Evolutionary conservation across 2,113 vertebrate species (phyloP).

Genomic region (Euleptes europaea): DNA sequence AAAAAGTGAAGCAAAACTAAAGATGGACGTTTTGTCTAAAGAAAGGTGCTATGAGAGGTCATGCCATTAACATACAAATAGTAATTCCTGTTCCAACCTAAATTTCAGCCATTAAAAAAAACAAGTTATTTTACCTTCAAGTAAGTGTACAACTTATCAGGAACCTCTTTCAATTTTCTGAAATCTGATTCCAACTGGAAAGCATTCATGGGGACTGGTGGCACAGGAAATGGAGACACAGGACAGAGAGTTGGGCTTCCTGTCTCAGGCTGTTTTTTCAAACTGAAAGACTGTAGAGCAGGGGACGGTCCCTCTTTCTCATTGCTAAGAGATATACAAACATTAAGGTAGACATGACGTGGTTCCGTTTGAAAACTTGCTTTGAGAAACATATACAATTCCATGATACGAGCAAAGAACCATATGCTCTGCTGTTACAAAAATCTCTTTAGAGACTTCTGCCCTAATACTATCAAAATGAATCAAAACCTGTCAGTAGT

Average conservation of each 20-base stretch:
- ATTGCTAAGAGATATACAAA: constrained; percentile 49
- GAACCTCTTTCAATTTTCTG: constrained; percentile 82
- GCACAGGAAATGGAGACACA: constrained; percentile 56
- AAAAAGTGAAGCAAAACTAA: not conserved
- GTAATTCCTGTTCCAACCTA: not conserved
- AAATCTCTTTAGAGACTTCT: not conserved
- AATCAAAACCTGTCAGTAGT: not conserved
- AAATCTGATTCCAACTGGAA: constrained; percentile 95
- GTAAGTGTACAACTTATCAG: constrained; percentile 84
- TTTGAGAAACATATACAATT: not conserved
- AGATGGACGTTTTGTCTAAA: not conserved
- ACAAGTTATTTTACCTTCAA: constrained; percentile 79
- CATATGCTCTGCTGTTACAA: not conserved
- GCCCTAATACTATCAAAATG: not conserved
- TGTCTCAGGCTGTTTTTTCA: constrained; percentile 45
- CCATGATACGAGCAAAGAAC: not conserved
- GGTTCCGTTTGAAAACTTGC: not conserved
- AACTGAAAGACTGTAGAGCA: constrained; percentile 9
- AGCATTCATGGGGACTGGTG: constrained; percentile 84
- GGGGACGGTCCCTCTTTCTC: constrained; percentile 33
- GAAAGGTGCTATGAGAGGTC: not conserved
- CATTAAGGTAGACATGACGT: not conserved
- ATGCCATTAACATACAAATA: not conserved
- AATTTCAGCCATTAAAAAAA: not conserved
- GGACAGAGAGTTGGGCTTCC: constrained; percentile 36